Conservation (phyloP, 2,797 vertebrate genomes). For the Squalus acanthias region DNA sequence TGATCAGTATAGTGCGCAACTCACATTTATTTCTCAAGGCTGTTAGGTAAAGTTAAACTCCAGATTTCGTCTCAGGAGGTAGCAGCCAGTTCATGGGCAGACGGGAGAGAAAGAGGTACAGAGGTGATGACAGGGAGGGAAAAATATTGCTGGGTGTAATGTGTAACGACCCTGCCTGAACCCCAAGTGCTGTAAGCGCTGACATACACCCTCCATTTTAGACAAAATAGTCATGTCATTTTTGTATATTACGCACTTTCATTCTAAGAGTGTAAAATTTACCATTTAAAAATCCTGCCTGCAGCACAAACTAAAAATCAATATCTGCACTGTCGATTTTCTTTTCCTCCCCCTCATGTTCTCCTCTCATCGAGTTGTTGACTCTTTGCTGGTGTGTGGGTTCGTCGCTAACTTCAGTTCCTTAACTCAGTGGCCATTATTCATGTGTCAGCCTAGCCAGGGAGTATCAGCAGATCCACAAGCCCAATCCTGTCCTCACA, state of each 20-base stretch:
- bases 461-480: background rate
- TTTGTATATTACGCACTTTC: background rate
- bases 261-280: background rate
- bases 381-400: background rate
- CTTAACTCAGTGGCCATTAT: background rate
- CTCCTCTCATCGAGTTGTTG: background rate
- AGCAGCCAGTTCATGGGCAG: background rate
- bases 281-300: background rate
- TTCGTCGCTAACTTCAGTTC: background rate
- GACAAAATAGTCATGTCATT: background rate
- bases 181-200: background rate
- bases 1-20: background rate
- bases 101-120: background rate
- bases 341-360: background rate
- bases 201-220: background rate
- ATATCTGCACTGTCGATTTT: background rate
- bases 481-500: background rate
- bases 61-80: background rate
- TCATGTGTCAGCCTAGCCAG: background rate
- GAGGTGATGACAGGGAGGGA: background rate
- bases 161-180: background rate
- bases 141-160: background rate
- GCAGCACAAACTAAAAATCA: slow-evolving; percentile 2
- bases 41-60: background rate
- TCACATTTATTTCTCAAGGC: slow-evolving; percentile 4